These are phyloP conservation scores for Geophilus truncorum DNA, from an alignment of 2,888 invertebrate species.

Conservation along the genomic window DNA sequence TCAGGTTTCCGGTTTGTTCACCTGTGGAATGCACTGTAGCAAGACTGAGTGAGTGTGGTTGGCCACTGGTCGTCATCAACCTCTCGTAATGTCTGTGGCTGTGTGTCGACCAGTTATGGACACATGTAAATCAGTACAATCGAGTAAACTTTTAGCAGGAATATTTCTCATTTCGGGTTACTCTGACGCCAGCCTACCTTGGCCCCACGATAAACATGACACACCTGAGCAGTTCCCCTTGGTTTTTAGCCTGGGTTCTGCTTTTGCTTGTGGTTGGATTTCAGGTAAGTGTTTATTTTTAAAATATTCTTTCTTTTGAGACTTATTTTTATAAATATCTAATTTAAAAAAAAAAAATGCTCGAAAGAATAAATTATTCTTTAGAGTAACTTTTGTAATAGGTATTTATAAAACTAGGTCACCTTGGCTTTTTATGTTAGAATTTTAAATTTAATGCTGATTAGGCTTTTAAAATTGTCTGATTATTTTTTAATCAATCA, in stretches of 20 bases:
- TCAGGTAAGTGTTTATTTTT: background rate
- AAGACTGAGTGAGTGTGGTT: constrained; percentile 13
- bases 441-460: background rate
- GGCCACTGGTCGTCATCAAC: constrained; percentile 2
- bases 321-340: background rate
- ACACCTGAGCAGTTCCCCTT: constrained; percentile 1
- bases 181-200: background rate
- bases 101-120: background rate
- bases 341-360: background rate
- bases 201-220: constrained; percentile 2
- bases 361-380: background rate
- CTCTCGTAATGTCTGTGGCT: background rate
- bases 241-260: constrained; percentile 2
- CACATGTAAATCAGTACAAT: background rate
- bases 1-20: constrained; percentile 28
- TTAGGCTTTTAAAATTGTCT: background rate
- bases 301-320: background rate
- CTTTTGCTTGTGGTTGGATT: background rate
- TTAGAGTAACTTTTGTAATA: background rate
- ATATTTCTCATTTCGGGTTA: background rate
- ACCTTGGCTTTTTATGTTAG: background rate
- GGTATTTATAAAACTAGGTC: constrained; percentile 12
- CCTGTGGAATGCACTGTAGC: constrained; percentile 30
- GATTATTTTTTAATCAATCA: background rate
- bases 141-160: background rate